These are phyloP conservation scores for Hypsibius dujardini DNA, from an alignment of 1,140 invertebrate genomes.

Conservation along the genomic window DNA sequence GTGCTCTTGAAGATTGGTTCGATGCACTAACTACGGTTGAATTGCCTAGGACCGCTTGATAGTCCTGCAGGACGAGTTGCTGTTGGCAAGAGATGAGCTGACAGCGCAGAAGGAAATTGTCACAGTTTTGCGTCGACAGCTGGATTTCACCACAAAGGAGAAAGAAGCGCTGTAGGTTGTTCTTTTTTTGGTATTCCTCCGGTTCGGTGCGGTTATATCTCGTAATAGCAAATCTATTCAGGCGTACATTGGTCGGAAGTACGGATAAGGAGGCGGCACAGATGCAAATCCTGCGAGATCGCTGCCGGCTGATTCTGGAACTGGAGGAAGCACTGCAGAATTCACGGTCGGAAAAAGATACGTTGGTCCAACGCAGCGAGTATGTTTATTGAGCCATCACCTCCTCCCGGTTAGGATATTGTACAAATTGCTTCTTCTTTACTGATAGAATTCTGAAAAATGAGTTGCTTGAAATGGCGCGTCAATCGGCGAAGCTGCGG, in stretches of 20 bases:
- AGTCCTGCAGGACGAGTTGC: neutral
- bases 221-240: too few relatives aligned
- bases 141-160: slow-evolving; percentile 9
- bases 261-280: neutral
- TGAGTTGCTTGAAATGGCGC: neutral
- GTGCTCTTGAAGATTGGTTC: too few relatives aligned
- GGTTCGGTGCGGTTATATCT: too few relatives aligned
- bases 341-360: neutral
- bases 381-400: neutral
- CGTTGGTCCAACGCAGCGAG: neutral
- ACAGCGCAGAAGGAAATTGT: neutral
- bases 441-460: neutral
- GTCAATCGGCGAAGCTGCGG: neutral
- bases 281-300: neutral
- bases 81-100: neutral
- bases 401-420: too few relatives aligned
- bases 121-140: neutral
- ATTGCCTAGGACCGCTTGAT: neutral
- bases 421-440: too few relatives aligned
- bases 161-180: slow-evolving; percentile 9
- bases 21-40: too few relatives aligned
- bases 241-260: neutral
- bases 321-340: neutral
- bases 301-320: neutral
- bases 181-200: too few relatives aligned